phyloP scores from a whole-genome alignment of 2,888 invertebrate genomes.

The Cryptocephalus primarius region DNA sequence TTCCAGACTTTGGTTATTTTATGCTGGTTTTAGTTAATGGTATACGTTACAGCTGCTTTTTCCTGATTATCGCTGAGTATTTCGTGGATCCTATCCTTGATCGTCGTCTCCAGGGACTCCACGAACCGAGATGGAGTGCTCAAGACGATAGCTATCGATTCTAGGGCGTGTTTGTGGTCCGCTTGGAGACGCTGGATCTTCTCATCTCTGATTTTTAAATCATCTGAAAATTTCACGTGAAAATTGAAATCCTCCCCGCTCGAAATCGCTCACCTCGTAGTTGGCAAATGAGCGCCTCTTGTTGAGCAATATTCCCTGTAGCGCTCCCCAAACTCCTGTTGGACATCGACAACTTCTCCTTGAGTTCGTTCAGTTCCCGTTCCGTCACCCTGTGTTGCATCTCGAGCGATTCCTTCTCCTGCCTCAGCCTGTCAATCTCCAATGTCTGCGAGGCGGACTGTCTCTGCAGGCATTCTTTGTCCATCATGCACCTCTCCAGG shows the following conservation, averaged over 20 bases:
- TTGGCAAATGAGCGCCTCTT: conserved; percentile 56
- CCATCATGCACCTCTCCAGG: conserved; percentile 51
- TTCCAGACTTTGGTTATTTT: no score
- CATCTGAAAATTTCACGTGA: conserved; percentile 41
- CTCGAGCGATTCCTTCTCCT: conserved; percentile 66
- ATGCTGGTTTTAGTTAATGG: no score
- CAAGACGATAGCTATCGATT: conserved; percentile 58
- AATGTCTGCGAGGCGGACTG: conserved; percentile 60
- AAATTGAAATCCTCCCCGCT: background rate
- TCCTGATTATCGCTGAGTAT: conserved; percentile 68
- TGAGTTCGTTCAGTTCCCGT: conserved; percentile 56
- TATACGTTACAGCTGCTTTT: conserved; percentile 50
- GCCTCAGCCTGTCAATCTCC: conserved; percentile 60
- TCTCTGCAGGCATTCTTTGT: conserved; percentile 65
- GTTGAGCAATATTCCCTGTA: conserved; percentile 56
- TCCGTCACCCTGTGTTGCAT: conserved; percentile 63
- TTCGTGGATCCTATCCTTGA: conserved; percentile 71
- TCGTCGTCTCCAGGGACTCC: conserved; percentile 66
- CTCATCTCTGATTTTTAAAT: conserved; percentile 57
- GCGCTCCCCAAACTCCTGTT: conserved; percentile 55
- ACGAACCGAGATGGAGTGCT: conserved; percentile 62
- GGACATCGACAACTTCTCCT: conserved; percentile 54
- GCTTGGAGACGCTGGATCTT: conserved; percentile 54
- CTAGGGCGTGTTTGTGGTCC: conserved; percentile 58
- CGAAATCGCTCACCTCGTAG: conserved; percentile 45